Percentiles rank a stretch among this genome's conserved stretches.
phyloP scores from a whole-genome alignment of 2,888 invertebrate species.

The Patella depressa region DNA sequence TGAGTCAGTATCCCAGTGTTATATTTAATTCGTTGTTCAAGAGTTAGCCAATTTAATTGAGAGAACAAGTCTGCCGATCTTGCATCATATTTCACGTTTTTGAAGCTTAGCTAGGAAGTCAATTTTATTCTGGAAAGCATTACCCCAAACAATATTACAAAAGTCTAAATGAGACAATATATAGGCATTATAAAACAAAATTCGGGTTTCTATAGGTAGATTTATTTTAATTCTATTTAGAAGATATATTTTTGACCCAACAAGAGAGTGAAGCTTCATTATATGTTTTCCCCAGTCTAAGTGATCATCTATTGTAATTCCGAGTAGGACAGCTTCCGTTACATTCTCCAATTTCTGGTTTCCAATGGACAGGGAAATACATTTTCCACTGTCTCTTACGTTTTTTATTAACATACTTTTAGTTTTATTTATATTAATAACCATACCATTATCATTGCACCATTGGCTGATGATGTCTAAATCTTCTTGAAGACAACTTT shows the following conservation, averaged over 20 bases:
- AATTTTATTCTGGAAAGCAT: neutral
- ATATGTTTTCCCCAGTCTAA: too few species aligned
- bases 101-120: neutral
- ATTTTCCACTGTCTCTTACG: neutral
- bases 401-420: neutral
- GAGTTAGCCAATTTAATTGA: too few species aligned
- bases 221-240: conserved; percentile 3
- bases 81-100: neutral
- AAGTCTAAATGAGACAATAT: neutral
- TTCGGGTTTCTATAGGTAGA: neutral
- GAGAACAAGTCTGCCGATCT: neutral
- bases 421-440: neutral
- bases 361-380: neutral
- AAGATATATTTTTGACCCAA: neutral
- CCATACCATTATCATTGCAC: too few species aligned
- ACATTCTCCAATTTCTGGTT: neutral
- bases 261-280: too few species aligned
- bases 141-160: neutral
- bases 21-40: too few species aligned
- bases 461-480: neutral
- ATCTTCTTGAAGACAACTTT: neutral
- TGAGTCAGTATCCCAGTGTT: too few species aligned
- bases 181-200: neutral
- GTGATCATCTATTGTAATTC: too few species aligned
- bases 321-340: neutral